Percentiles rank a stretch among this genome's conserved stretches.
These are phyloP conservation scores for Pyrrhosoma nymphula DNA, from an alignment of 2,888 invertebrate species.

Conservation along the genomic window DNA sequence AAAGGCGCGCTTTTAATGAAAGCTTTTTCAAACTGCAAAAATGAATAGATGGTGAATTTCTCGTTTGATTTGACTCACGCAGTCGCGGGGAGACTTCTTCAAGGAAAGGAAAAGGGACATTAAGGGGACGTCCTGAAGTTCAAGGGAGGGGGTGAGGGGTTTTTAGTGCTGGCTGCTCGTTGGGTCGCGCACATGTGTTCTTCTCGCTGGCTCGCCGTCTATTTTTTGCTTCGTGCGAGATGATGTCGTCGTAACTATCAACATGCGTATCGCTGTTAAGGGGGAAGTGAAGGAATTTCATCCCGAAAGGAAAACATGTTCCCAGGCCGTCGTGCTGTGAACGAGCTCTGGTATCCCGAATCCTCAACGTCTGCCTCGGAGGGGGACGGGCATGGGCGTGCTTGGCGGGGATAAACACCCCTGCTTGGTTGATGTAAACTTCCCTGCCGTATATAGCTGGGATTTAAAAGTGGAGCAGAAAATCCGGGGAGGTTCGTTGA, in stretches of 20 bases:
- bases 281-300: background rate
- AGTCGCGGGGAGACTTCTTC: background rate
- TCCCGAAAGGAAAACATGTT: constrained; percentile 19
- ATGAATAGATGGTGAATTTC: too few species aligned
- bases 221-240: background rate
- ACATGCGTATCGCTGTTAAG: background rate
- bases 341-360: background rate
- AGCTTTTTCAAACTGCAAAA: too few species aligned
- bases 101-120: background rate
- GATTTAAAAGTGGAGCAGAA: background rate
- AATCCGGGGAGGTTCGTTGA: background rate
- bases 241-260: constrained; percentile 4
- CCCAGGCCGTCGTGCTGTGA: background rate
- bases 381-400: background rate
- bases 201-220: background rate
- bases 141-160: background rate
- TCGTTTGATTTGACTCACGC: too few species aligned
- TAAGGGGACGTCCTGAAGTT: background rate
- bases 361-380: background rate
- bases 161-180: background rate
- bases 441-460: background rate
- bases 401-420: background rate
- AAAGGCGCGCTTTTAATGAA: too few species aligned
- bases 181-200: background rate
- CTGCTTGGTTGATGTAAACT: background rate